A percentile compares a stretch with the other conserved stretches of the same genome.
phyloP scores from a whole-genome alignment of 1,140 invertebrate species.

The Piezodorus guildinii region DNA sequence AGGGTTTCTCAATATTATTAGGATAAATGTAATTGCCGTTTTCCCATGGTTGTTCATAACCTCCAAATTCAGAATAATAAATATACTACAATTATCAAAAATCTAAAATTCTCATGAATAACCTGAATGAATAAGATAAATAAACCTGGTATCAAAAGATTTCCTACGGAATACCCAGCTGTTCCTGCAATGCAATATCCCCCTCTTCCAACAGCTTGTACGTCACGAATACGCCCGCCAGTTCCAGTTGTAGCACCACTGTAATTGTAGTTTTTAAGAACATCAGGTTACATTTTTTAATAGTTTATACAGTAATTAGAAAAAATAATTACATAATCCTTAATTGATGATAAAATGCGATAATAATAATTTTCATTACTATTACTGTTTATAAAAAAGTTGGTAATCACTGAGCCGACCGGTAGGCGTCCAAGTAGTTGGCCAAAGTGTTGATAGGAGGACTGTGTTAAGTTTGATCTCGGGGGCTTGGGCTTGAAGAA shows the following conservation, averaged over 20 bases:
- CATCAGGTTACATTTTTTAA: no score
- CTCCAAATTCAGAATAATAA: constrained; percentile 31
- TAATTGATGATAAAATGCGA: no score
- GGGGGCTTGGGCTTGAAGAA: no score
- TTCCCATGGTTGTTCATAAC: constrained; percentile 83
- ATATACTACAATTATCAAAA: background rate
- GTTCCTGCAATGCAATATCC: constrained; percentile 90
- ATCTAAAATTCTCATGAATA: background rate
- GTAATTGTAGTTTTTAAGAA: no score
- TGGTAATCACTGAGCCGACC: no score
- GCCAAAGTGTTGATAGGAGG: no score
- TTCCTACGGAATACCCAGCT: constrained; percentile 91
- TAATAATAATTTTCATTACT: no score
- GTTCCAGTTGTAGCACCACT: constrained; percentile 95
- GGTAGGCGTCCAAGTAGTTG: no score
- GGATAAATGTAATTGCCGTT: constrained; percentile 64
- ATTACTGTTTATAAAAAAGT: no score
- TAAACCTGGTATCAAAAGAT: constrained; percentile 74
- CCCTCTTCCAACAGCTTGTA: constrained; percentile 84
- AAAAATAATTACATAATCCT: no score
- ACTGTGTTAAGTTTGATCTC: no score
- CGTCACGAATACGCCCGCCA: constrained; percentile 87
- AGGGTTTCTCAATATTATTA: constrained; percentile 75
- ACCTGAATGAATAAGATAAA: background rate
- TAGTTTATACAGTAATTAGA: no score